Base-by-base conservation (phyloP, 2,888 invertebrate genomes). In the Phasia obesa region DNA sequence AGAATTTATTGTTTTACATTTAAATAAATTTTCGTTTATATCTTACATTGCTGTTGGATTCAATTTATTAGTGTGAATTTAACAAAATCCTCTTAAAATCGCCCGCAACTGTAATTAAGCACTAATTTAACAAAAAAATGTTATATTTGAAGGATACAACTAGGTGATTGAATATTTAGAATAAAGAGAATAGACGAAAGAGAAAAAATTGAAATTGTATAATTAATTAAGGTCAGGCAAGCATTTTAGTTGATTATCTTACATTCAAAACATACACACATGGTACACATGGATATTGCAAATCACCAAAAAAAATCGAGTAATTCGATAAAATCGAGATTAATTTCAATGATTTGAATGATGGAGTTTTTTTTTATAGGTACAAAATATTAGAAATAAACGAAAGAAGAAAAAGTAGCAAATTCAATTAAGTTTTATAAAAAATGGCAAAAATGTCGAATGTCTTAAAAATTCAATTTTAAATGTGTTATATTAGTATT, bases 141-240 rank as follows among this genome's bases (percentile, higher is more conserved):
- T 15, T 31, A 9, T 25, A 44, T 4, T 15, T 15, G 19, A 51
- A 21, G 25, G 31, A 49, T 44, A 51, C 47, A 70, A 59, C 73
- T 74, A 74, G 82, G 80, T 80, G 70, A 82, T 73, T 73, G 53
- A 64, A 67, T 75, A 17, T 47, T 47, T 55, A 42, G 44, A 51
- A 64, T 11, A 23, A 51, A n/a, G 27, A 51, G 19, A 23, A 17
- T 7, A 7, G 35, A 47, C 4, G 31, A 60, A 44, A n/a, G 23
- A 60, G 35, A 55, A 47, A 69, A 69, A 35, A 35, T 9, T 11
- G 9, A 35, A 11, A 74, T 67, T 78, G 81, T 78, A 86, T 88
- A 88, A 89, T 89, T 89, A 88, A 87, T 88, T 87, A 80, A 85
- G 85, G 71, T 77, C 85, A 84, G 86, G 85, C 87, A 85, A 85